Conservation (phyloP, 2,113 vertebrate genomes). For the Vidua chalybeata region DNA sequence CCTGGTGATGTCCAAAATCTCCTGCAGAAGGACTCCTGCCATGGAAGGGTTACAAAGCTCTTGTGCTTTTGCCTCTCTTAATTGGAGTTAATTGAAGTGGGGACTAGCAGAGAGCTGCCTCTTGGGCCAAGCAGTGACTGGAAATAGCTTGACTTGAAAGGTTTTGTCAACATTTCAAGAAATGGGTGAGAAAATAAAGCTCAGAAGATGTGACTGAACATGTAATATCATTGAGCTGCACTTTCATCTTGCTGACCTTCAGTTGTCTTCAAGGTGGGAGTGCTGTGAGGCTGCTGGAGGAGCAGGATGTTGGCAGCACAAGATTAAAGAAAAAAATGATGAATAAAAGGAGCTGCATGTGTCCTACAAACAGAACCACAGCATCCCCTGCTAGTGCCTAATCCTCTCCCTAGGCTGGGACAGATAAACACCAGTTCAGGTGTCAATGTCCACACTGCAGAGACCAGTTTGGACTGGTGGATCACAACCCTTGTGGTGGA, state of each 20-base stretch:
- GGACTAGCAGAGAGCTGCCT: not conserved
- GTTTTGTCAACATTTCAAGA: not conserved
- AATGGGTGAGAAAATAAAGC: not conserved
- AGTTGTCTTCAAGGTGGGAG: not conserved
- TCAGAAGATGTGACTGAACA: not conserved
- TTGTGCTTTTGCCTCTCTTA: not conserved
- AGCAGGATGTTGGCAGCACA: not conserved
- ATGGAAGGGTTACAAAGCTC: not conserved
- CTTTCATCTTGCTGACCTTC: not conserved
- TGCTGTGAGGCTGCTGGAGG: not conserved
- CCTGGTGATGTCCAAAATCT: not conserved
- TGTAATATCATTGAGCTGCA: not conserved
- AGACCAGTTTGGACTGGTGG: not conserved
- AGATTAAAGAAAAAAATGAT: not conserved
- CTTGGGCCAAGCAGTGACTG: not conserved
- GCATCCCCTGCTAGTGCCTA: no score
- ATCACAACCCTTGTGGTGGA: not conserved
- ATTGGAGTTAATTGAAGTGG: not conserved
- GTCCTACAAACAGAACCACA: not conserved
- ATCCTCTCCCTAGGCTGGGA: not conserved
- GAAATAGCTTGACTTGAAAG: not conserved
- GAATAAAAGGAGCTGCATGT: not conserved
- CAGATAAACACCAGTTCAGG: not conserved
- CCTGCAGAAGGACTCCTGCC: not conserved
- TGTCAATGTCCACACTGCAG: accelerated